A percentile compares a stretch with the other conserved stretches of the same genome.
Evolutionary conservation across 1,140 invertebrate genomes (phyloP).

Genomic region (Drepana arcuata): DNA sequence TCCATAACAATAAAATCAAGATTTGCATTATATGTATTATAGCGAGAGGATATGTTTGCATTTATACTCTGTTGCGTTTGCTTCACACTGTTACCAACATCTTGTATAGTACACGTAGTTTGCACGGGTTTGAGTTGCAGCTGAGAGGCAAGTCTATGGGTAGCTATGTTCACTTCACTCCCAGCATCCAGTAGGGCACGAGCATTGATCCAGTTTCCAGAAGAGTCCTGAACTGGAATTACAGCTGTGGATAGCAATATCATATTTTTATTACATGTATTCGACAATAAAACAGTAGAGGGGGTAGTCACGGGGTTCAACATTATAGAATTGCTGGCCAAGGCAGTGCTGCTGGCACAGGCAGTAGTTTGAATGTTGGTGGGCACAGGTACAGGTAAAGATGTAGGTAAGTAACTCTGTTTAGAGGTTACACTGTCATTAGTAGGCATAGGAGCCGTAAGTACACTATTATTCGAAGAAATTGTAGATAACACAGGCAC

Average conservation of each 20-base stretch:
- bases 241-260: slow-evolving; percentile 8
- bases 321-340: no score
- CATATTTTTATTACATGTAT: slow-evolving; percentile 6
- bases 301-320: no score
- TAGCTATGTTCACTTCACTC: slow-evolving; percentile 6
- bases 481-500: no score
- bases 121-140: not conserved
- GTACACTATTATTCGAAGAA: no score
- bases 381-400: no score
- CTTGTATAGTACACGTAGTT: not conserved
- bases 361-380: no score
- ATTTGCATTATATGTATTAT: not conserved
- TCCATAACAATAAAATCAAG: slow-evolving; percentile 1
- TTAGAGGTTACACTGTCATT: no score
- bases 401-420: no score
- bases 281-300: not conserved
- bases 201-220: slow-evolving; percentile 3
- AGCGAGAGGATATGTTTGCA: not conserved
- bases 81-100: not conserved
- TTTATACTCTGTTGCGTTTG: not conserved
- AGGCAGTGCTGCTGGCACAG: no score
- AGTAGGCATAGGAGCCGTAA: no score
- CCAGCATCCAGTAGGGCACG: slow-evolving; percentile 6
- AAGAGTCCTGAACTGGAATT: slow-evolving; percentile 2
- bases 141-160: slow-evolving; percentile 2